A percentile compares a stretch with the other conserved stretches of the same genome.
Evolutionary conservation across 2,113 vertebrate genomes (phyloP).

Genomic region (Bungarus multicinctus): DNA sequence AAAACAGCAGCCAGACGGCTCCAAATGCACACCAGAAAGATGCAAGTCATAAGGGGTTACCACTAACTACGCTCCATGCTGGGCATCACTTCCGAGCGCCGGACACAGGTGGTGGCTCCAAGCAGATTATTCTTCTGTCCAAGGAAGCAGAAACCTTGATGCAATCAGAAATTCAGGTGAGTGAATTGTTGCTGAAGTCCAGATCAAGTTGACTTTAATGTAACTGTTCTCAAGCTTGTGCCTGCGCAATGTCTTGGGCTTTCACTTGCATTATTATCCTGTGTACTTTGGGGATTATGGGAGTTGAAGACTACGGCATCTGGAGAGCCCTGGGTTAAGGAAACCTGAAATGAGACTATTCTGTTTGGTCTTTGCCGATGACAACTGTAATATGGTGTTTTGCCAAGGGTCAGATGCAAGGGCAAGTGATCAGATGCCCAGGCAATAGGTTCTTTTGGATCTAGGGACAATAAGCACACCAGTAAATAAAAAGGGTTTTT

Average conservation of each 20-base stretch:
- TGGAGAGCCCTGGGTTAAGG: neutral
- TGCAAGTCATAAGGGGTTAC: conserved; percentile 1
- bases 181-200: conserved; percentile 23
- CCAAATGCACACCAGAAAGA: neutral
- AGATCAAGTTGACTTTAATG: neutral
- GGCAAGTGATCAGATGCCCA: neutral
- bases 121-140: conserved; percentile 24
- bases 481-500: neutral
- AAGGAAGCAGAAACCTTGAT: conserved; percentile 13
- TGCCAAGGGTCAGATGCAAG: neutral
- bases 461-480: neutral
- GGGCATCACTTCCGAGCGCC: neutral
- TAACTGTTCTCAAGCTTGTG: neutral
- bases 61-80: neutral
- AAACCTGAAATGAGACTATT: neutral
- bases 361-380: neutral
- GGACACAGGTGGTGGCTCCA: conserved; percentile 8
- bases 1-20: conserved; percentile 47
- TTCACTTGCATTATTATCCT: neutral
- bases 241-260: neutral
- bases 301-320: neutral
- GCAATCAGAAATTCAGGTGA: conserved; percentile 78
- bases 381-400: neutral
- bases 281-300: neutral
- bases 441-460: neutral